These are phyloP conservation scores for Zosterops lateralis DNA, from an alignment of 2,113 vertebrate genomes.

Conservation along the genomic window DNA sequence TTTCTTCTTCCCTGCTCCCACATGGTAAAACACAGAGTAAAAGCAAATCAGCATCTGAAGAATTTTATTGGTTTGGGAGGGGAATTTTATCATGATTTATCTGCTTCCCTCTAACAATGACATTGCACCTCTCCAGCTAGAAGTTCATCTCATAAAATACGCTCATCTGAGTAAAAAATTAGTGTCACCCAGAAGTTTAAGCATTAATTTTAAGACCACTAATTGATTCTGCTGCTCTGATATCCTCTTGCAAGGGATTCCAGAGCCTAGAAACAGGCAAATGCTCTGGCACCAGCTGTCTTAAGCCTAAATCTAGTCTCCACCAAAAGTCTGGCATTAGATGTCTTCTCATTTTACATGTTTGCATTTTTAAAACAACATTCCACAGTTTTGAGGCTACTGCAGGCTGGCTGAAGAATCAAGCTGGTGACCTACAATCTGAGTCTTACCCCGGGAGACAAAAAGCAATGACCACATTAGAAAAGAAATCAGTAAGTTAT, in stretches of 20 bases:
- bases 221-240: conserved; percentile 43
- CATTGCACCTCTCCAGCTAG: background rate
- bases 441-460: background rate
- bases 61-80: background rate
- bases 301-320: conserved; percentile 59
- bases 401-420: background rate
- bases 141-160: background rate
- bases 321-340: conserved; percentile 47
- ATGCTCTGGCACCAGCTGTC: conserved; percentile 61
- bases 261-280: conserved; percentile 22
- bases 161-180: background rate
- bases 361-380: conserved; percentile 56
- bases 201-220: conserved; percentile 11
- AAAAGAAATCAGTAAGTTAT: background rate
- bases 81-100: background rate
- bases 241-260: conserved; percentile 49
- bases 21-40: background rate
- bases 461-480: background rate
- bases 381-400: conserved; percentile 38
- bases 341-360: conserved; percentile 48
- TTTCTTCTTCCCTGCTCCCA: background rate
- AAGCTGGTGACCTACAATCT: background rate
- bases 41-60: background rate
- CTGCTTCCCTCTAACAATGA: background rate
- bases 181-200: background rate